Percentiles rank a stretch among this genome's conserved stretches.
Evolutionary conservation across 2,797 vertebrate species (phyloP).

Genomic region (Myoxocephalus aenaeus): DNA sequence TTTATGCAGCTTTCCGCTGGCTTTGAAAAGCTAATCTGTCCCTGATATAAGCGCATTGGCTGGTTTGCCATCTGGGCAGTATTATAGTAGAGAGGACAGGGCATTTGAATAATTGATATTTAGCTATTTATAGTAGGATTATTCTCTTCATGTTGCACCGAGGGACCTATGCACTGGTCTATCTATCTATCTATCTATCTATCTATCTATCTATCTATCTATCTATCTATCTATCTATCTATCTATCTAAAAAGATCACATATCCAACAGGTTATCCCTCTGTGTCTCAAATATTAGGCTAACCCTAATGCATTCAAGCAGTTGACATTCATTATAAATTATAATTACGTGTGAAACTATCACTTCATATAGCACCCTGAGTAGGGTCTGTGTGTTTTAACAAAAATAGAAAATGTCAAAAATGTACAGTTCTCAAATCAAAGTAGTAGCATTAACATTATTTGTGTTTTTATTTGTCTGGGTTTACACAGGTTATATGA

Average conservation of each 20-base stretch:
- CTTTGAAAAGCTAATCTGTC: slow-evolving; percentile 83
- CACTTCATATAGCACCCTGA: neutral
- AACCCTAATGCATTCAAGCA: neutral
- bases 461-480: neutral
- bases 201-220: slow-evolving; percentile 45
- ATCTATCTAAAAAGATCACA: slow-evolving; percentile 23
- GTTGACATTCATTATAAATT: neutral
- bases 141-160: slow-evolving; percentile 75
- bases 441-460: neutral
- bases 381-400: neutral
- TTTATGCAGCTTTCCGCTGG: slow-evolving; percentile 74
- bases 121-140: slow-evolving; percentile 82
- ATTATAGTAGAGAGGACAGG: slow-evolving; percentile 73
- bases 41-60: slow-evolving; percentile 80
- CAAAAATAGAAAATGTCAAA: neutral
- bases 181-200: slow-evolving; percentile 46
- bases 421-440: neutral
- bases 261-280: neutral
- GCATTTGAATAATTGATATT: slow-evolving; percentile 84
- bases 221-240: slow-evolving; percentile 47
- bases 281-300: neutral
- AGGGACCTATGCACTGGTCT: slow-evolving; percentile 28
- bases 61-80: slow-evolving; percentile 78
- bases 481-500: neutral
- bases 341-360: neutral